Evolutionary conservation across 2,113 vertebrate genomes (phyloP).

Genomic region (Apaloderma vittatum): DNA sequence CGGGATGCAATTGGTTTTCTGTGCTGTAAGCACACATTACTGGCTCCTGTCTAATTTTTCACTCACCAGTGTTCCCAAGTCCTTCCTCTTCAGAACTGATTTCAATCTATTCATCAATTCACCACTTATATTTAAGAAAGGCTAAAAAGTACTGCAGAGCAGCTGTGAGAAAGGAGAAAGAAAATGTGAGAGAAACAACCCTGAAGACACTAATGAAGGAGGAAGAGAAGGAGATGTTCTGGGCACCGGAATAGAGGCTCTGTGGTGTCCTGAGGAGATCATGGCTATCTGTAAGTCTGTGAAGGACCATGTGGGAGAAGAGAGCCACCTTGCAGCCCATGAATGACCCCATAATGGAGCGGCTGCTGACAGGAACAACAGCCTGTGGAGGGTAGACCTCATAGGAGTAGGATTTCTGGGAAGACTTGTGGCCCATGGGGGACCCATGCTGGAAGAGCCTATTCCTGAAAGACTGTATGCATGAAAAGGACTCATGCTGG

Average conservation of each 20-base stretch:
- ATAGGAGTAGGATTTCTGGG: background rate
- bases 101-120: background rate
- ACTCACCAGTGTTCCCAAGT: background rate
- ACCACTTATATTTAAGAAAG: background rate
- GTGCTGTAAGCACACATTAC: background rate
- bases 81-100: background rate
- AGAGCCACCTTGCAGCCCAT: background rate
- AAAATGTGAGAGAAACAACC: background rate
- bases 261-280: background rate
- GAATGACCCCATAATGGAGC: background rate
- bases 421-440: background rate
- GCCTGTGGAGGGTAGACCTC: background rate
- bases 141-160: background rate
- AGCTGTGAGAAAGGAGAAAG: background rate
- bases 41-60: background rate
- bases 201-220: background rate
- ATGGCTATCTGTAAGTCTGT: background rate
- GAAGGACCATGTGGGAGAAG: background rate
- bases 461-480: background rate
- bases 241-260: background rate
- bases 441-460: background rate
- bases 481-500: background rate
- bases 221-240: background rate
- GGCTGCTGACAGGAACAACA: background rate
- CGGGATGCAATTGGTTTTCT: background rate